Conservation (phyloP, 2,113 vertebrate genomes). For the Eurypyga helias region DNA sequence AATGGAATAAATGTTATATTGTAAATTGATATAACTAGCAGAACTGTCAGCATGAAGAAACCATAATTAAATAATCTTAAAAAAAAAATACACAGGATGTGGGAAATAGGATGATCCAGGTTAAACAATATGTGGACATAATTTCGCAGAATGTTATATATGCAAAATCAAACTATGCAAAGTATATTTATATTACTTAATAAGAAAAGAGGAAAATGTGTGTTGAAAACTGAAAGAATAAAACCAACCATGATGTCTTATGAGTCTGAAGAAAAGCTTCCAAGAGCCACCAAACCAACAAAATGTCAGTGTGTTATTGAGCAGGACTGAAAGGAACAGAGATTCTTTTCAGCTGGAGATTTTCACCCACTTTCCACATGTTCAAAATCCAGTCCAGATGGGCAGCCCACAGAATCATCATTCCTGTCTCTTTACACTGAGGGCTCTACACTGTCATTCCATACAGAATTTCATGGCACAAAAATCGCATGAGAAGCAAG, state of each 20-base stretch:
- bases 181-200: slow-evolving; percentile 59
- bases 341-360: background rate
- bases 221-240: background rate
- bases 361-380: background rate
- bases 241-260: background rate
- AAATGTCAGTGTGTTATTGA: background rate
- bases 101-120: slow-evolving; percentile 29
- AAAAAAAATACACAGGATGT: background rate
- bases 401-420: background rate
- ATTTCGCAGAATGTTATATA: background rate
- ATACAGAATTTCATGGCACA: background rate
- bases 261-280: background rate
- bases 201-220: slow-evolving; percentile 8
- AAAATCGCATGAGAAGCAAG: background rate
- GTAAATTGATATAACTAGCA: background rate
- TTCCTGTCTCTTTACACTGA: background rate
- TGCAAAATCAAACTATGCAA: slow-evolving; percentile 7
- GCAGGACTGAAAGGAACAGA: background rate
- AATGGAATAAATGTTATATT: background rate
- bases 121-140: slow-evolving; percentile 37
- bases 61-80: slow-evolving; percentile 31
- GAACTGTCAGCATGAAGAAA: slow-evolving; percentile 18
- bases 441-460: background rate
- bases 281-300: background rate
- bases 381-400: background rate